These are phyloP conservation scores for Trichogramma pretiosum DNA, from an alignment of 1,140 invertebrate species.

Conservation along the genomic window DNA sequence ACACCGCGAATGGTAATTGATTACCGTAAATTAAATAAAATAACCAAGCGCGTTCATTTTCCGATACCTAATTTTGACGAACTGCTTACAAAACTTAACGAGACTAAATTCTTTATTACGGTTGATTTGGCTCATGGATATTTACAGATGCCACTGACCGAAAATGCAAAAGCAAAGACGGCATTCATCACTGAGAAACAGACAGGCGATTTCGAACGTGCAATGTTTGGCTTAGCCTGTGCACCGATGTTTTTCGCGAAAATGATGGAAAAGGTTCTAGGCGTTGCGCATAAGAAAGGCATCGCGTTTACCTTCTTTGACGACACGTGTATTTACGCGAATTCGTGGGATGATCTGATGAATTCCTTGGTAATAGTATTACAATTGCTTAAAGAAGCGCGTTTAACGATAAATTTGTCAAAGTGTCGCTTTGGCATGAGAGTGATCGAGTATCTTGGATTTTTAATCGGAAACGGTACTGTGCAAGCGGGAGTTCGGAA, in stretches of 20 bases:
- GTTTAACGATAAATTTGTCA: constrained; percentile 16
- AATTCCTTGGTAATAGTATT: constrained; percentile 22
- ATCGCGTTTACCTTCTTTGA: no score
- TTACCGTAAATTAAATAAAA: constrained; percentile 2
- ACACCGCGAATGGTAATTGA: constrained; percentile 11
- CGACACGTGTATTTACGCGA: neutral
- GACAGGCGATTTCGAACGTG: constrained; percentile 11
- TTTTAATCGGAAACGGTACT: constrained; percentile 14
- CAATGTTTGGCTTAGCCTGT: constrained; percentile 16
- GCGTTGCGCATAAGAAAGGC: no score
- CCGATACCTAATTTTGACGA: neutral
- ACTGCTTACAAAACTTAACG: neutral
- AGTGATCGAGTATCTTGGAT: neutral
- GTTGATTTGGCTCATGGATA: constrained; percentile 14
- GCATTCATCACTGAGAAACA: constrained; percentile 15
- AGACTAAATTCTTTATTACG: constrained; percentile 7
- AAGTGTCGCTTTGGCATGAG: constrained; percentile 4
- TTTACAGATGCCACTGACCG: constrained; percentile 6
- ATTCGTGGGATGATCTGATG: neutral
- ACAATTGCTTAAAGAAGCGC: constrained; percentile 19
- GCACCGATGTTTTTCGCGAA: constrained; percentile 17
- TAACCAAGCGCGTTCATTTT: neutral
- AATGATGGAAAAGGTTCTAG: constrained; percentile 7
- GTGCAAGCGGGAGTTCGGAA: constrained; percentile 32
- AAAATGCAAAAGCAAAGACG: neutral